Base-by-base conservation (phyloP, 2,797 vertebrate species). In the Mus caroli region DNA sequence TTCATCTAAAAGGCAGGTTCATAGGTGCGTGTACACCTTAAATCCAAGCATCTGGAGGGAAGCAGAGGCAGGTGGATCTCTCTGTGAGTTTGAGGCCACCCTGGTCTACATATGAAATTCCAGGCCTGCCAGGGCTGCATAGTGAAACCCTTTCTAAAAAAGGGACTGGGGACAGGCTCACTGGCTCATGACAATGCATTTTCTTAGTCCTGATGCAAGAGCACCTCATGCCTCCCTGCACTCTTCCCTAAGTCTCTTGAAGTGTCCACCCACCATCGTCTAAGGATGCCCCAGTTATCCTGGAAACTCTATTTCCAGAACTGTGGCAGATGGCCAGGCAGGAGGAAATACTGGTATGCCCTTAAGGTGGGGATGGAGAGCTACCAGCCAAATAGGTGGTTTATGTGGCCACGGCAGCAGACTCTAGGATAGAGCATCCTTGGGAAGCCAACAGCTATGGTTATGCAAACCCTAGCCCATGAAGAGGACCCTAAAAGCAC, bases 381-480 rank as follows among this genome's bases (percentile, higher is more conserved):
- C 46, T 76, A 37, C 15, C 46, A 71, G 64, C 14, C 26, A 0
- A 56, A 67, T 79, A 58, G 22, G 56, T 62, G 73, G 50, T 82
- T 86, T n/a, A 26, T 50, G 26, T n/a, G 77, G 64, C 52, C 86
- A 54, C n/a, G 43, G 46, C 34, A 20, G 75, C 20, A 31, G 69
- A 46, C 77, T 94, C 40, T 19, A 54, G 62, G 56, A 84, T 26
- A 26, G 28, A 88, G 50, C 58, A 54, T 75, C 77, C 78, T 90
- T 69, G 17, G 34, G 60, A 79, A 56, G 60, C 20, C 71, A 86
- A 78, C 15, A 73, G 76, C 64, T 67, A 28, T 28, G 52, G 79
- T 86, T 92, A 26, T 94, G 60, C 79, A 82, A 92, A 69, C 69
- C 80, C 60, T 78, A 77, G 62, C 82, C 82, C 31, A 28, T 43